These are phyloP conservation scores for Pyrocoelia pectoralis DNA, from an alignment of 2,888 invertebrate species.

Conservation along the genomic window DNA sequence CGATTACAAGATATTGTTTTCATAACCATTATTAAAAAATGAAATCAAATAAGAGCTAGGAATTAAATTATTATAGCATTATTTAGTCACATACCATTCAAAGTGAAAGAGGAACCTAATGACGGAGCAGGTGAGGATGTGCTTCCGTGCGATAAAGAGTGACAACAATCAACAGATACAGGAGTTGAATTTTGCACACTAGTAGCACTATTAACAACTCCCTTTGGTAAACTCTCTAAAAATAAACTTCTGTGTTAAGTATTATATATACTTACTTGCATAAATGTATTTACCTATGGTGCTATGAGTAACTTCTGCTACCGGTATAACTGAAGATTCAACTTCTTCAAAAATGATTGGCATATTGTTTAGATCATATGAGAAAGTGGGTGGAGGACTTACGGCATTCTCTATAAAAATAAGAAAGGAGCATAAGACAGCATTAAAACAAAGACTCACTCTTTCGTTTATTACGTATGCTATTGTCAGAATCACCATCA, in stretches of 20 bases:
- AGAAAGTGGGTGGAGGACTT: conserved; percentile 1
- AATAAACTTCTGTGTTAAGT: conserved; percentile 1
- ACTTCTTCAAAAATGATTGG: conserved; percentile 1
- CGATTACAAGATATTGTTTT: conserved; percentile 1
- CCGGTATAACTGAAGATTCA: neutral
- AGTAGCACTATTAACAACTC: neutral
- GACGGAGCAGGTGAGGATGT: conserved; percentile 3
- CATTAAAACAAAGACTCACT: conserved; percentile 3
- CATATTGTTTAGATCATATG: conserved; percentile 4
- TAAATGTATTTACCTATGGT: neutral
- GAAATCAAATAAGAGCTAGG: too few species aligned
- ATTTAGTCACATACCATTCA: conserved; percentile 4
- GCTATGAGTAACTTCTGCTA: conserved; percentile 1
- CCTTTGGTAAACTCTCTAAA: conserved; percentile 1
- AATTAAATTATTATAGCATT: conserved; percentile 2
- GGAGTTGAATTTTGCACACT: conserved; percentile 2
- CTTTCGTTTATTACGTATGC: too few species aligned
- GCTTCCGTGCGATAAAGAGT: conserved; percentile 4
- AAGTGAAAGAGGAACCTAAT: conserved; percentile 4
- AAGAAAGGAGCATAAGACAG: neutral
- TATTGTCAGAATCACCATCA: too few species aligned
- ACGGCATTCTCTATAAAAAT: conserved; percentile 1
- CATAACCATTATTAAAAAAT: too few species aligned
- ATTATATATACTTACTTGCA: neutral
- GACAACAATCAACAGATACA: conserved; percentile 1